phyloP scores from a whole-genome alignment of 2,113 vertebrate genomes.

The Erpornis zantholeuca region DNA sequence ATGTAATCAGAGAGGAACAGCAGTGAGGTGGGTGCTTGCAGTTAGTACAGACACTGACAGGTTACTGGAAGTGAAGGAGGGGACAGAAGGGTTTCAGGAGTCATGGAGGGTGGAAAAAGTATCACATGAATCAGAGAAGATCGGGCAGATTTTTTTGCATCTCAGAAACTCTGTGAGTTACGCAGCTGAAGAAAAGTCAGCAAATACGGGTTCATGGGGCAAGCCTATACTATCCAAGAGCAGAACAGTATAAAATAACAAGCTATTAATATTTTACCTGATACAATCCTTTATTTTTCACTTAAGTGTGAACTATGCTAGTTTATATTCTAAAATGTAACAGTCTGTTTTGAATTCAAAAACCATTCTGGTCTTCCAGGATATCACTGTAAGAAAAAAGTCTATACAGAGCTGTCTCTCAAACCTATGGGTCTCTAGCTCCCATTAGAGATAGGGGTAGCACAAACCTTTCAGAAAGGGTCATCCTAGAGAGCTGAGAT shows the following conservation, averaged over 20 bases:
- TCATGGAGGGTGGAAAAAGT: not conserved
- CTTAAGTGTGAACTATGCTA: not conserved
- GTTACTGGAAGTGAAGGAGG: not conserved
- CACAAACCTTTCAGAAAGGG: not conserved
- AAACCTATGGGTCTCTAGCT: not conserved
- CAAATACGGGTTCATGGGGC: not conserved
- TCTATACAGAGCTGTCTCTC: fast-evolving
- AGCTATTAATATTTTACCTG: not conserved
- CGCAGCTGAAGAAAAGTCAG: not conserved
- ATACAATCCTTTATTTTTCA: not conserved
- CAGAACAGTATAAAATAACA: not conserved
- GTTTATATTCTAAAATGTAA: not conserved
- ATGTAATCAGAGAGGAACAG: not conserved
- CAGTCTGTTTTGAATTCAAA: not conserved
- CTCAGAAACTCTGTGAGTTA: not conserved
- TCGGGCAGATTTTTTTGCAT: not conserved
- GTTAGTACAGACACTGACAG: not conserved
- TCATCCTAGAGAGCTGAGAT: not conserved
- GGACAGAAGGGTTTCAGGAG: not conserved
- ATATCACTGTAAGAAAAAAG: not conserved
- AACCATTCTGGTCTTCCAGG: not conserved
- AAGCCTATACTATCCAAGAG: not conserved
- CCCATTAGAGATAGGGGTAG: not conserved
- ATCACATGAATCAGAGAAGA: not conserved
- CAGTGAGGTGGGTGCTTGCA: not conserved